Evolutionary conservation across 2,888 invertebrate species (phyloP).

Genomic region (Himalopsyche japonica): DNA sequence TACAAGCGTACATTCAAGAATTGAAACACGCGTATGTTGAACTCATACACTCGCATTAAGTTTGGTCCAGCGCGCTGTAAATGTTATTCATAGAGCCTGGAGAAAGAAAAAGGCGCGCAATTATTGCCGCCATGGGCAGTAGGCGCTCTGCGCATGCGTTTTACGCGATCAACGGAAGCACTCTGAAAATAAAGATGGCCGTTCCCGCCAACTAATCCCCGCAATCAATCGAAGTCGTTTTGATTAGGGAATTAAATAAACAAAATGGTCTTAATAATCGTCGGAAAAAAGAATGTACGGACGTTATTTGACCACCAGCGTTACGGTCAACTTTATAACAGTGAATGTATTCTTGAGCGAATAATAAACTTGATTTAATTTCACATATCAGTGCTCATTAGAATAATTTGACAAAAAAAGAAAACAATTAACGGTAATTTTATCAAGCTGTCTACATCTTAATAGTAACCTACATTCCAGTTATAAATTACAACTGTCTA

Average conservation of each 20-base stretch:
- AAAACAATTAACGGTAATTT: too few relatives aligned
- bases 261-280: too few relatives aligned
- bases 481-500: too few relatives aligned
- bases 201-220: background rate
- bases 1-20: background rate
- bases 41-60: background rate
- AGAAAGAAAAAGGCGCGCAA: background rate
- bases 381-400: too few relatives aligned
- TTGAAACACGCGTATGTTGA: background rate
- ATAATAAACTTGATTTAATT: too few relatives aligned
- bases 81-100: slow-evolving; percentile 3
- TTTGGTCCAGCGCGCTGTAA: background rate
- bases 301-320: too few relatives aligned
- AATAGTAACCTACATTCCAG: too few relatives aligned
- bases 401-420: too few relatives aligned
- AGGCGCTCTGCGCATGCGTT: background rate
- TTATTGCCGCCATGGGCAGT: slow-evolving; percentile 7
- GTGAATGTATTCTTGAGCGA: too few relatives aligned
- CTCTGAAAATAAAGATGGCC: background rate
- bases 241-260: background rate
- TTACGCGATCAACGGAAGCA: background rate
- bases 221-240: background rate
- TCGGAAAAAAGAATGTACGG: too few relatives aligned
- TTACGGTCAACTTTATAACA: too few relatives aligned
- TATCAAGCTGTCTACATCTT: too few relatives aligned